phyloP scores from a whole-genome alignment of 35 echinoderm and acorn worm species.

The Lytechinus pictus region DNA sequence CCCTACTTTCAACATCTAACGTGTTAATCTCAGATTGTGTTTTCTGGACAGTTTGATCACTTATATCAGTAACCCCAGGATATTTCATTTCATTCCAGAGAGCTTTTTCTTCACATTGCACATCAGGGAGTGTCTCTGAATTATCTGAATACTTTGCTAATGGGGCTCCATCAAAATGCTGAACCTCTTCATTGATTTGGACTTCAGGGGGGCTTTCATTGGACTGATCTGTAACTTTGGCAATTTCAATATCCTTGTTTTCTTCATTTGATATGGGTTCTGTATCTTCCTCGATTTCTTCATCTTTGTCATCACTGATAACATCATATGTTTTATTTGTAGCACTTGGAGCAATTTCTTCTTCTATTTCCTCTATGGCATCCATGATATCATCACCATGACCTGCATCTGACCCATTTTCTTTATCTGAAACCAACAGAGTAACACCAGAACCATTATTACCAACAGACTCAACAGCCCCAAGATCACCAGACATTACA shows the following conservation, averaged over 20 bases:
- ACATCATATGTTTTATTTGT: slow-evolving; percentile 14
- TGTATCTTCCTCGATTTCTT: not conserved
- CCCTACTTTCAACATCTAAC: not conserved
- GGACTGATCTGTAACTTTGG: not conserved
- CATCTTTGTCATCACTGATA: not conserved
- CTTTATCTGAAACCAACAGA: not conserved
- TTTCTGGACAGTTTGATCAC: not conserved
- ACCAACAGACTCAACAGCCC: not conserved
- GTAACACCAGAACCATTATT: not conserved
- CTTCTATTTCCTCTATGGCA: not conserved
- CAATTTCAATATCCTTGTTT: not conserved
- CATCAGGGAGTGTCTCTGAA: not conserved
- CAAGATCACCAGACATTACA: not conserved
- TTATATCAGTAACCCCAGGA: not conserved
- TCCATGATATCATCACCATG: not conserved
- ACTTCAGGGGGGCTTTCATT: not conserved
- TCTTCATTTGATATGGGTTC: not conserved
- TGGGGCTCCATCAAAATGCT: not conserved
- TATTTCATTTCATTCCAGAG: not conserved
- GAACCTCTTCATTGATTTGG: not conserved
- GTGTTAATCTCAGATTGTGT: not conserved
- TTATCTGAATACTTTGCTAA: not conserved
- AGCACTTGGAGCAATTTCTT: not conserved
- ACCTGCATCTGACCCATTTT: not conserved
- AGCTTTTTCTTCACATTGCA: not conserved